These are phyloP conservation scores for Pterostichus niger DNA, from an alignment of 2,888 invertebrate genomes.

Conservation along the genomic window DNA sequence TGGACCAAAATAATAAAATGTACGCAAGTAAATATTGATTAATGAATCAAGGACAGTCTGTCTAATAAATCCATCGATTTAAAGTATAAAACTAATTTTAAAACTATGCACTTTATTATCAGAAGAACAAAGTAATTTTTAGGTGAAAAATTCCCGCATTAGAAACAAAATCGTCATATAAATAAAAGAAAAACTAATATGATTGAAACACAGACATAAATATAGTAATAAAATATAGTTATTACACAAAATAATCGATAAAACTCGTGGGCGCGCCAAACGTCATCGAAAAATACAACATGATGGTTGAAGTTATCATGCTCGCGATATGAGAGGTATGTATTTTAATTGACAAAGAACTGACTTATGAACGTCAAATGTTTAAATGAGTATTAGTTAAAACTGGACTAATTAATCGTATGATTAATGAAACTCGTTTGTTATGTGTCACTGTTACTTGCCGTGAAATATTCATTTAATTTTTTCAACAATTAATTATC, in stretches of 20 bases:
- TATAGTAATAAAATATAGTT: slow-evolving; percentile 1
- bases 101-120: background rate
- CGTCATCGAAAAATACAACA: background rate
- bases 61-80: background rate
- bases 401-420: background rate
- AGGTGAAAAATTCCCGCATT: background rate
- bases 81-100: slow-evolving; percentile 5
- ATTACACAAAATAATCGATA: background rate
- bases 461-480: background rate
- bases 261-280: background rate
- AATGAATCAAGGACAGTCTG: background rate
- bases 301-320: background rate
- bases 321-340: background rate
- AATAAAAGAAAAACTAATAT: background rate
- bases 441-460: background rate
- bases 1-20: too few species aligned
- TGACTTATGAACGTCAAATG: slow-evolving; percentile 1
- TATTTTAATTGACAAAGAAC: background rate
- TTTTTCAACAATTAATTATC: background rate
- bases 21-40: slow-evolving; percentile 6
- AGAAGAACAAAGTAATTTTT: background rate
- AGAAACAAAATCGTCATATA: background rate
- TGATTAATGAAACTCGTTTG: background rate
- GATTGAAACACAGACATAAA: background rate
- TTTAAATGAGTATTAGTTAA: background rate